Base-by-base conservation (phyloP, 2,113 vertebrate species). In the Anas platyrhynchos region DNA sequence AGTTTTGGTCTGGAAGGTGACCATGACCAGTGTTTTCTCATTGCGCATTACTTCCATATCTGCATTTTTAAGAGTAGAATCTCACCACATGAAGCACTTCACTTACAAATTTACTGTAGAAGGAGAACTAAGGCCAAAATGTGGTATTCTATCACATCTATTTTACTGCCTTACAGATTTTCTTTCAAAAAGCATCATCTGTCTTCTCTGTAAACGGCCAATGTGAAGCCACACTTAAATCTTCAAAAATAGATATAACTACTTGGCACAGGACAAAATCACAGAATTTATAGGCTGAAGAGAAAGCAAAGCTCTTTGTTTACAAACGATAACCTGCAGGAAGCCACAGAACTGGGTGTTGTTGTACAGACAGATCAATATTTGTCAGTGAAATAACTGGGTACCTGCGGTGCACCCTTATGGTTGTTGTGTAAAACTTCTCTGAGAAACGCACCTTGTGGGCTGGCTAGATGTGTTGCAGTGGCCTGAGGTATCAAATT, bases 1-100 rank as follows among this genome's bases (percentile, higher is more conserved):
- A 26, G 0, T 52, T 80, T 34, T 66, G 21, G 7, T 52, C 23
- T 86, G 44, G 27, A 82, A 58, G 22, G 66, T 88, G 71, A 79
- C 26, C 0, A 0, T 65, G 32, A 41, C 41, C 23, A 41, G n/a
- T 29, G 27, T 0, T 0, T 48, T 74, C 44, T 84, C 8, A 12
- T 1, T 66, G 32, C 38, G 9, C 58, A 48, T 74, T 67, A 46
- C 3, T 18, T 21, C 52, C 18, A 11, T 27, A 3, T 41, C 38
- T 48, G 7, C 11, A 0, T 18, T 3, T 41, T 25, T 32, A 12
- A 10, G 38, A 44, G 14, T 20, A 55, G n/a, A 58, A 22, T 54
- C 52, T 68, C 6, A 0, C 63, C 61, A 23, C 32, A 46, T 3
- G 4, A 77, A 58, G 9, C 48, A 62, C 11, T 48, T 26, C 31